Conservation (phyloP, 1,140 invertebrate genomes). For the Aleiodes sp. region DNA sequence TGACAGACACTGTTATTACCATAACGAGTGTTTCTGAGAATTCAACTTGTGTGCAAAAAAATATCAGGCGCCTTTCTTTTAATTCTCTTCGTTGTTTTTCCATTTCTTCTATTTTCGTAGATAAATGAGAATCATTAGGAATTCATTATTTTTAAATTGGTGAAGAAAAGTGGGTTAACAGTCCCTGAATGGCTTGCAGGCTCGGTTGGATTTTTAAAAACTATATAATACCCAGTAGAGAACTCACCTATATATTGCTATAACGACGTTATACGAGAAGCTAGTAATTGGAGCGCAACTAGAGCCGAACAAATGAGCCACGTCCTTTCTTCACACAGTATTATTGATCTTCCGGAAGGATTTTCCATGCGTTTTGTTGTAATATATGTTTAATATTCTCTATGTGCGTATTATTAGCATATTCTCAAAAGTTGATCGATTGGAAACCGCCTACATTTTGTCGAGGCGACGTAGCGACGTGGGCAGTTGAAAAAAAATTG, state of each 20-base stretch:
- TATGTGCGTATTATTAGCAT: constrained; percentile 6
- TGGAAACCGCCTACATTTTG: not conserved
- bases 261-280: not conserved
- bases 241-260: not conserved
- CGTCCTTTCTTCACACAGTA: not conserved
- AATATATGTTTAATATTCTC: not conserved
- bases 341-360: not conserved
- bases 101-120: not conserved
- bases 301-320: constrained; percentile 4
- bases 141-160: not conserved
- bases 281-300: constrained; percentile 24
- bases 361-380: not conserved
- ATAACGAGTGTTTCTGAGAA: no score
- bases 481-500: constrained; percentile 1
- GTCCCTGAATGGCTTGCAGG: not conserved
- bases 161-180: constrained; percentile 15
- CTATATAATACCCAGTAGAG: not conserved
- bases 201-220: not conserved
- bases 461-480: not conserved
- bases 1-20: no score
- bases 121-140: not conserved
- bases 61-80: no score
- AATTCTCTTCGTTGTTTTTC: no score
- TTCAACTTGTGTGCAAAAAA: no score
- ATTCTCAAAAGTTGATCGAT: constrained; percentile 16